These are phyloP conservation scores for Andinoacara biseriatus DNA, from an alignment of 2,113 vertebrate genomes.

Conservation along the genomic window DNA sequence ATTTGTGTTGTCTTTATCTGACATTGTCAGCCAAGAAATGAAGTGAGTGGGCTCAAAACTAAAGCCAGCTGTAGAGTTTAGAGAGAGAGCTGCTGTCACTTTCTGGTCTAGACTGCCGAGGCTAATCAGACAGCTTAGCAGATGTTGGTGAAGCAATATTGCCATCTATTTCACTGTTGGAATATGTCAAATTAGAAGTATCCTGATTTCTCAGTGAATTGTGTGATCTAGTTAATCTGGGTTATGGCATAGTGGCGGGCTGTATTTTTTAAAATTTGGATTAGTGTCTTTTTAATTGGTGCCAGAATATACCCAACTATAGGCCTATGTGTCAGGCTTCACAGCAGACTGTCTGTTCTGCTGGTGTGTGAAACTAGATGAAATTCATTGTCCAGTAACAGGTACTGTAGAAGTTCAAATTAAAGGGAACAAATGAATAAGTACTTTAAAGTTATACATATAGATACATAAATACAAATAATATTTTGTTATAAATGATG, in stretches of 20 bases:
- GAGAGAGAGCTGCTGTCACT: background rate
- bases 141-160: background rate
- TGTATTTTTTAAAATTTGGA: background rate
- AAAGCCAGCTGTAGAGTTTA: conserved; percentile 10
- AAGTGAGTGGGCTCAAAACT: conserved; percentile 4
- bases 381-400: background rate
- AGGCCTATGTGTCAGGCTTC: background rate
- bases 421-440: background rate
- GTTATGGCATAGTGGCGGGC: background rate
- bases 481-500: background rate
- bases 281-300: background rate
- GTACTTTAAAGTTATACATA: background rate
- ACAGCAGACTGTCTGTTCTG: background rate
- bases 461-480: background rate
- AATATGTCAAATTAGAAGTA: background rate
- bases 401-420: background rate
- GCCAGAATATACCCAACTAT: background rate
- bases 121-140: conserved; percentile 9
- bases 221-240: background rate
- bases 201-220: background rate
- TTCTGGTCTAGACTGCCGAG: background rate
- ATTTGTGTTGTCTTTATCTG: background rate
- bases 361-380: background rate
- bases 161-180: background rate
- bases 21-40: conserved; percentile 9